Percentiles rank a stretch among this genome's conserved stretches.
Evolutionary conservation across 64 coral and sea anemone genomes (phyloP).

Genomic region (Stichodactyla mertensii): DNA sequence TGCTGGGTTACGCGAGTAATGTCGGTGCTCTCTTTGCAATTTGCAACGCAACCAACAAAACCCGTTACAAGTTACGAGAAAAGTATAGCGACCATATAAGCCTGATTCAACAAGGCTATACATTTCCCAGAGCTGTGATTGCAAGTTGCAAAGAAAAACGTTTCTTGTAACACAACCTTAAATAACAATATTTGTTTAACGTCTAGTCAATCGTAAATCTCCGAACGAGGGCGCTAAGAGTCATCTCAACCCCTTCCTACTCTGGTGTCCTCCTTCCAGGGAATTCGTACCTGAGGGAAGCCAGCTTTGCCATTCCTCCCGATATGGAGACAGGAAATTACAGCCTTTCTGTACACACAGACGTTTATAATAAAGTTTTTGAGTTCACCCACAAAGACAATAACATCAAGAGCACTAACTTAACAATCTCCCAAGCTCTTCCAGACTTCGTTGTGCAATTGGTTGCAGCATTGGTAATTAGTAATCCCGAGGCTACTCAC

Average conservation of each 20-base stretch:
- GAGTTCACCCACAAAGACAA: conserved; percentile 53
- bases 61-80: no score
- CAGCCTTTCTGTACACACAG: conserved; percentile 50
- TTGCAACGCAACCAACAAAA: no score
- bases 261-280: conserved; percentile 50
- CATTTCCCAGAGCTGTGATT: no score
- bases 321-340: conserved; percentile 44
- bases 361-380: conserved; percentile 53
- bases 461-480: conserved; percentile 10
- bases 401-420: conserved; percentile 27
- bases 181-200: background rate
- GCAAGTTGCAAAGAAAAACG: background rate
- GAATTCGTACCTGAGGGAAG: conserved; percentile 29
- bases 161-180: background rate
- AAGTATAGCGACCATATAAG: no score
- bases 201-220: background rate
- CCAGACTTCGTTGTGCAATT: conserved; percentile 50
- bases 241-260: conserved; percentile 4
- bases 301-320: conserved; percentile 23
- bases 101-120: no score
- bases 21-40: no score
- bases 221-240: background rate
- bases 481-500: conserved; percentile 14
- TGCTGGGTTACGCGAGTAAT: no score
- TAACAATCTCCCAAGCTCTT: conserved; percentile 40